These are phyloP conservation scores for Cygnus olor DNA, from an alignment of 2,797 vertebrate species.

Conservation along the genomic window DNA sequence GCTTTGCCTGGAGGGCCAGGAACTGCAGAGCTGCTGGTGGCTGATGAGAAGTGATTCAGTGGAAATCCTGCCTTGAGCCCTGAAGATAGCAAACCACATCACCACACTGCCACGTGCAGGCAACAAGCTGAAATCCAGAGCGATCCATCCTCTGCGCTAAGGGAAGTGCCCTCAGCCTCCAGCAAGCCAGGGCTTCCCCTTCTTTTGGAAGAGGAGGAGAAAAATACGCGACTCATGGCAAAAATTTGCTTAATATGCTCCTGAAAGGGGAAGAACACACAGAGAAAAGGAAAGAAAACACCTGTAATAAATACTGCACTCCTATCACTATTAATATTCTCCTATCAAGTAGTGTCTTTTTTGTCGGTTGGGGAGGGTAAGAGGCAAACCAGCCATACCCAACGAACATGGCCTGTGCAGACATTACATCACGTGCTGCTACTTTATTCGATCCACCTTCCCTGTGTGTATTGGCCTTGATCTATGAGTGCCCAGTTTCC, in stretches of 20 bases:
- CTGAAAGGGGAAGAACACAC: neutral
- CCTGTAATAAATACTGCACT: neutral
- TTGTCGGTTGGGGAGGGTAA: neutral
- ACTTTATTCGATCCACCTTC: neutral
- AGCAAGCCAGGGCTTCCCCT: neutral
- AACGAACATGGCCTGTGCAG: neutral
- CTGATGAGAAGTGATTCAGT: neutral
- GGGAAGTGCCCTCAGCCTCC: neutral
- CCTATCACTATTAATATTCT: neutral
- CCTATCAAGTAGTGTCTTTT: neutral
- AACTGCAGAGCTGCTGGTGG: conserved; percentile 16
- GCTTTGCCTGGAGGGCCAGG: conserved; percentile 17
- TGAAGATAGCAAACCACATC: neutral
- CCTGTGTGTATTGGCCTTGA: neutral
- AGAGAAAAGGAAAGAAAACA: neutral
- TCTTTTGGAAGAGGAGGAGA: neutral
- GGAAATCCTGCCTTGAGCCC: neutral
- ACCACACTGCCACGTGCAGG: neutral
- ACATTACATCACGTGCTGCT: neutral
- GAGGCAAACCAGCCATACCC: neutral
- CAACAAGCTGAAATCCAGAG: neutral
- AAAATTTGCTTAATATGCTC: neutral
- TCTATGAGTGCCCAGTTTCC: neutral
- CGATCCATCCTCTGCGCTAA: neutral
- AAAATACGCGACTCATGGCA: fast-evolving